A percentile compares a stretch with the other conserved stretches of the same genome.
These are phyloP conservation scores for Silurus aristotelis DNA, from an alignment of 2,797 vertebrate genomes.

Conservation along the genomic window DNA sequence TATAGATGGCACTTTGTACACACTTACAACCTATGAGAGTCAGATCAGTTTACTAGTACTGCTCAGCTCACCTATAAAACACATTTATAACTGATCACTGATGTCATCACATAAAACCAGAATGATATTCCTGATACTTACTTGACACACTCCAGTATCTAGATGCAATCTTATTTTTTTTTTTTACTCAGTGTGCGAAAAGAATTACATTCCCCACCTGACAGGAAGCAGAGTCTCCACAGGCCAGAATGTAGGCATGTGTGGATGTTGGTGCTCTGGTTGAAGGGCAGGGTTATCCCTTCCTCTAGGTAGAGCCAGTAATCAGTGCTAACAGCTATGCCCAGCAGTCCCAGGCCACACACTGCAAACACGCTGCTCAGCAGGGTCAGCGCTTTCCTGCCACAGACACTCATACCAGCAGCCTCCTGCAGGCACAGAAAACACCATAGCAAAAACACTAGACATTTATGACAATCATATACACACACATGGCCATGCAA, in stretches of 20 bases:
- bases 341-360: constrained; percentile 88
- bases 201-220: constrained; percentile 71
- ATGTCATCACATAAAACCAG: not conserved
- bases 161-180: not conserved
- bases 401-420: constrained; percentile 87
- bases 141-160: not conserved
- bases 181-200: not conserved
- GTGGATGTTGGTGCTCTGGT: constrained; percentile 87
- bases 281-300: constrained; percentile 88
- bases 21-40: not conserved
- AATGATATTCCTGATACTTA: not conserved
- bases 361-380: constrained; percentile 94
- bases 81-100: not conserved
- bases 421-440: constrained; percentile 62
- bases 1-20: not conserved
- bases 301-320: constrained; percentile 98
- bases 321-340: constrained; percentile 92
- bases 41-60: not conserved
- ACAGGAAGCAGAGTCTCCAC: constrained; percentile 94
- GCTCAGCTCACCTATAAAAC: not conserved
- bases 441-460: constrained; percentile 56
- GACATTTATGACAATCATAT: not conserved
- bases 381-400: constrained; percentile 91
- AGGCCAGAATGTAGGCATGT: constrained; percentile 92
- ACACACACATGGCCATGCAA: not conserved